Base-by-base conservation (phyloP, 2,113 vertebrate genomes). In the Limnothrissa miodon region DNA sequence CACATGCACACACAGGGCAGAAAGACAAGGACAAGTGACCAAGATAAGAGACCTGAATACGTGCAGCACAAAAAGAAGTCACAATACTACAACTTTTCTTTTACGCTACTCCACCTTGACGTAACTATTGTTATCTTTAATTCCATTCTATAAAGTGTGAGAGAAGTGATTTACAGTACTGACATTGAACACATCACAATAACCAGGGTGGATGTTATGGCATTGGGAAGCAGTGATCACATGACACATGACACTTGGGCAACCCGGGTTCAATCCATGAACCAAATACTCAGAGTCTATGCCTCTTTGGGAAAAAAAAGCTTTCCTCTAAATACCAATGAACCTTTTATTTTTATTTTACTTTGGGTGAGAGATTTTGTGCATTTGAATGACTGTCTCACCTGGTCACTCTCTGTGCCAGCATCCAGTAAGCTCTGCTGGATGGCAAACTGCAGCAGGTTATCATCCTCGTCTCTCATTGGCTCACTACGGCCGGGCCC, bases 381-480 rank as follows among this genome's bases (percentile, higher is more conserved):
- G 36, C 8, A 0, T n/a, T 19, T 82, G 23, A 21, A 21, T 39
- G 79, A 39, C 0, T 6, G 11, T 15, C 51, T 15, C 70, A 97
- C 97, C 96, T 99, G 97, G 91, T 99, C 97, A 0, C 96, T 96
- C 91, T 98, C 97, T 0, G 96, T 96, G 88, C 97, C 97, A 0
- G 97, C 96, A 0, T 98, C 97, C 56, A 99, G 90, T 53, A 99
- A 93, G 87, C 97, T 99, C 93, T 99, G 97, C 92, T 97, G 97
- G 90, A 98, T 99, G 87, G 97, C 97, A 0, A 99, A 98, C 94
- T 99, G 97, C 80, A 99, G 93, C 83, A 99, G 92, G 88, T 97
- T 97, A 0, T 98, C 97, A 0, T 97, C 97, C 83, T 99, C 97
- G 0, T 98, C 97, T 0, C 96, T 94, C 88, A 96, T 95, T 25